Conservation (phyloP, 1,140 invertebrate species). For the Meteorus sp. region DNA sequence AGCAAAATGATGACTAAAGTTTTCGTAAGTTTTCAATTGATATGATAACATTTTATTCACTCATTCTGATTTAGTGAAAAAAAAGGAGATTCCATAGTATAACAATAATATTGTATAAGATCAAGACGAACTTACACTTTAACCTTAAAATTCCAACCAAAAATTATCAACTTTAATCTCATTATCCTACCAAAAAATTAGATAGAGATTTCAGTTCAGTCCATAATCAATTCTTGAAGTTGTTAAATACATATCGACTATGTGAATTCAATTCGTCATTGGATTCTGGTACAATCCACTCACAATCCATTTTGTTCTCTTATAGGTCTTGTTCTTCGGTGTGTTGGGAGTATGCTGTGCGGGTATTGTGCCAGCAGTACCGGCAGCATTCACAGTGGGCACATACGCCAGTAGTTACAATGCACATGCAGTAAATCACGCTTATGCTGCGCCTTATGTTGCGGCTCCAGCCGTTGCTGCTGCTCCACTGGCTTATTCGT, state of each 20-base stretch:
- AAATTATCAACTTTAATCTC: too few relatives aligned
- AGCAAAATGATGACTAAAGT: conserved; percentile 64
- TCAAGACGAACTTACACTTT: too few relatives aligned
- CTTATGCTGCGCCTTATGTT: conserved; percentile 61
- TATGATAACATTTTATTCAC: conserved; percentile 5
- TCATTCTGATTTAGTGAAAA: conserved; percentile 1
- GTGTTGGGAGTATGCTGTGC: conserved; percentile 50
- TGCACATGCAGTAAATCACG: conserved; percentile 66
- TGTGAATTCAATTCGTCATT: too few relatives aligned
- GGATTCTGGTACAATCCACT: too few relatives aligned
- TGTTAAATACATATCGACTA: too few relatives aligned
- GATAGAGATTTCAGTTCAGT: too few relatives aligned
- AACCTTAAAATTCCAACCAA: too few relatives aligned
- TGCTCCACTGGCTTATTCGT: conserved; percentile 40
- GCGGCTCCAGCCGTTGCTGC: conserved; percentile 51
- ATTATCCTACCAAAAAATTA: too few relatives aligned
- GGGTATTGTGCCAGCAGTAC: conserved; percentile 55
- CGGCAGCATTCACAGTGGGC: conserved; percentile 61
- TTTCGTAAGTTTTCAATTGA: conserved; percentile 54
- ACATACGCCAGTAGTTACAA: conserved; percentile 67
- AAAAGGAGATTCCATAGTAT: too few relatives aligned
- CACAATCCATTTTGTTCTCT: conserved; percentile 34
- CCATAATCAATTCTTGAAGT: too few relatives aligned
- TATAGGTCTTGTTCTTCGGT: conserved; percentile 58
- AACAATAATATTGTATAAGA: too few relatives aligned